Base-by-base conservation (phyloP, 2,797 vertebrate species). In the Parambassis ranga region DNA sequence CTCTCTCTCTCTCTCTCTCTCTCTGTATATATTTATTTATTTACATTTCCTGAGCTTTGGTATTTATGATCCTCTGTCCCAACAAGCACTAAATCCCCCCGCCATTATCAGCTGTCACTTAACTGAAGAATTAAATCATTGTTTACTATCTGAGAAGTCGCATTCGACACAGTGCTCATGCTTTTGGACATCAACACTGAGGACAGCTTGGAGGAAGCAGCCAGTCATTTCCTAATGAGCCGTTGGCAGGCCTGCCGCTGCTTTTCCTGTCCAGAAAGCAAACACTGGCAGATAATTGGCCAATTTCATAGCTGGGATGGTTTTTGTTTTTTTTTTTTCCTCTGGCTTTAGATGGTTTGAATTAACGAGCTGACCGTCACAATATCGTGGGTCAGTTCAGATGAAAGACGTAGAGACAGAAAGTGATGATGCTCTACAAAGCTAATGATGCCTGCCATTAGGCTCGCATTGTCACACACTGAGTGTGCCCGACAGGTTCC, bases 261-360 rank as follows among this genome's bases (percentile, higher is more conserved):
- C 64, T 53, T 46, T 38, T 43, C 47, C 70, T 39, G 46, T 71
- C 64, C 83, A 78, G 79, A 65, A 67, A 51, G 31, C 38, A 73
- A 82, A 77, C 42, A 20, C 56, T 41, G 50, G 50, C 33, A 22
- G 69, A 77, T 89, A 87, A 88, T 88, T 87, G 83, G 75, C 65
- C 65, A 22, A 50, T 87, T 84, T 81, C 65, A 61, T 65, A 67
- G 77, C 81, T 71, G 65, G 55, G 60, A 77, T 76, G 74, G n/a
- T n/a, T n/a, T n/a, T n/a, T n/a, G n/a, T n/a, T n/a, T n/a, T n/a
- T n/a, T n/a, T n/a, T n/a, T n/a, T 86, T 80, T 76, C 73, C 67
- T 77, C 67, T 63, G 67, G 70, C 73, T 58, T 7, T 38, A 69
- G 68, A 61, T 47, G 48, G 46, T 48, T 39, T 53, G 49, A 79